These are phyloP conservation scores for Hyla sarda DNA, from an alignment of 2,113 vertebrate species.

Conservation along the genomic window DNA sequence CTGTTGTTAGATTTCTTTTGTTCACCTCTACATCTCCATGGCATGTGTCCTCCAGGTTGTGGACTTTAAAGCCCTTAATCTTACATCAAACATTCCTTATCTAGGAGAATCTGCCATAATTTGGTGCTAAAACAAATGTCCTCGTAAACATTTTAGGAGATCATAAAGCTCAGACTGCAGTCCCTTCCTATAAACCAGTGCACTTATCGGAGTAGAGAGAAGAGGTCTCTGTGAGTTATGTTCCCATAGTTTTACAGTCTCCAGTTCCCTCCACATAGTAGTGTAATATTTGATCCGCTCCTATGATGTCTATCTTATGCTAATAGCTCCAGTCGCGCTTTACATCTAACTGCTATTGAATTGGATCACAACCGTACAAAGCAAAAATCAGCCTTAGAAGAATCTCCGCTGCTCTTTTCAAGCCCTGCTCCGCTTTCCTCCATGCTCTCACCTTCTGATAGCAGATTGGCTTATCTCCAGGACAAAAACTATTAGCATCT, in stretches of 20 bases:
- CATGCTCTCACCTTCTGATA: constrained; percentile 14
- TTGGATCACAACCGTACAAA: constrained; percentile 55
- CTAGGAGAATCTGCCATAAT: constrained; percentile 4
- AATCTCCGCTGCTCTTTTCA: constrained; percentile 28
- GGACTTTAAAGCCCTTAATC: background rate
- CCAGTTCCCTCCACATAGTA: background rate
- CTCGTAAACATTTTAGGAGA: background rate
- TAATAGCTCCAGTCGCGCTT: constrained; percentile 47
- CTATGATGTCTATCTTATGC: constrained; percentile 34
- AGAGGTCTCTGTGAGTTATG: background rate
- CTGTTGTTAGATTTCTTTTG: too few species aligned
- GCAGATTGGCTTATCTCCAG: constrained; percentile 40
- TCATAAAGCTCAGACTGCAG: background rate
- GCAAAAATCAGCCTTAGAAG: constrained; percentile 52
- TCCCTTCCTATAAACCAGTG: background rate
- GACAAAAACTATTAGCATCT: constrained; percentile 40
- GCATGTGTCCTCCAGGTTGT: background rate
- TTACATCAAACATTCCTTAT: constrained; percentile 19
- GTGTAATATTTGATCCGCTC: constrained; percentile 27
- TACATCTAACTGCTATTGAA: constrained; percentile 19
- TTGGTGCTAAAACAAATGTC: constrained; percentile 10
- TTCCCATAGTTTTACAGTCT: constrained; percentile 22
- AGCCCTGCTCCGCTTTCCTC: background rate
- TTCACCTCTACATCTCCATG: background rate
- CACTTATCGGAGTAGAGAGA: background rate